phyloP scores from a whole-genome alignment of 2,888 invertebrate species.

The Leptopilina myrica region DNA sequence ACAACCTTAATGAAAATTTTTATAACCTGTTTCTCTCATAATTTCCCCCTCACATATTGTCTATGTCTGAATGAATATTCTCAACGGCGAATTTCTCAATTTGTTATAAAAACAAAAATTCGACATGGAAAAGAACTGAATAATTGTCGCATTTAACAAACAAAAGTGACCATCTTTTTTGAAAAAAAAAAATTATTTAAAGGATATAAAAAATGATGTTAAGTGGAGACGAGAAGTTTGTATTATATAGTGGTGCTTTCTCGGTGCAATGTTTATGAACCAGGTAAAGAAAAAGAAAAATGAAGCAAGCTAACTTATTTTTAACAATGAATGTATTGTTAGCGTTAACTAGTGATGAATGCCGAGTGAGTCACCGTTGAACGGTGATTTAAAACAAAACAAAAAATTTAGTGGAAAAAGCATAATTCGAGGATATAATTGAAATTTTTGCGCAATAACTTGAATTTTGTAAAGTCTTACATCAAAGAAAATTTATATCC shows the following conservation, averaged over 20 bases:
- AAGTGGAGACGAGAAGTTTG: constrained; percentile 51
- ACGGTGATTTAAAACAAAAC: neutral
- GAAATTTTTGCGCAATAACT: no score
- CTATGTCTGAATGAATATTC: neutral
- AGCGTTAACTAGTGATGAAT: constrained; percentile 42
- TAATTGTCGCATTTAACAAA: neutral
- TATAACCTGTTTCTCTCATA: no score
- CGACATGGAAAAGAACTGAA: neutral
- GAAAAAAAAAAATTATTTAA: neutral
- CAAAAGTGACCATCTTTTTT: constrained; percentile 34
- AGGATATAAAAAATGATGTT: neutral
- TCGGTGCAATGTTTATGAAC: constrained; percentile 56
- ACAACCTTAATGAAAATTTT: no score
- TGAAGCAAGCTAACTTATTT: constrained; percentile 64
- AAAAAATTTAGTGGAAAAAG: neutral
- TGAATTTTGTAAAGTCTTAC: no score
- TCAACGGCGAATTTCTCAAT: constrained; percentile 9
- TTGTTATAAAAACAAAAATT: constrained; percentile 15
- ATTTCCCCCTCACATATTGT: no score
- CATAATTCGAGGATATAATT: neutral
- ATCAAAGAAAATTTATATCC: no score
- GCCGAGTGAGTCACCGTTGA: constrained; percentile 31
- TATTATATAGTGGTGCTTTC: constrained; percentile 69
- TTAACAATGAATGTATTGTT: constrained; percentile 63
- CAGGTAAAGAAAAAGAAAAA: constrained; percentile 55